Base-by-base conservation (phyloP, 2,888 invertebrate species). In the Andrena flavipes region DNA sequence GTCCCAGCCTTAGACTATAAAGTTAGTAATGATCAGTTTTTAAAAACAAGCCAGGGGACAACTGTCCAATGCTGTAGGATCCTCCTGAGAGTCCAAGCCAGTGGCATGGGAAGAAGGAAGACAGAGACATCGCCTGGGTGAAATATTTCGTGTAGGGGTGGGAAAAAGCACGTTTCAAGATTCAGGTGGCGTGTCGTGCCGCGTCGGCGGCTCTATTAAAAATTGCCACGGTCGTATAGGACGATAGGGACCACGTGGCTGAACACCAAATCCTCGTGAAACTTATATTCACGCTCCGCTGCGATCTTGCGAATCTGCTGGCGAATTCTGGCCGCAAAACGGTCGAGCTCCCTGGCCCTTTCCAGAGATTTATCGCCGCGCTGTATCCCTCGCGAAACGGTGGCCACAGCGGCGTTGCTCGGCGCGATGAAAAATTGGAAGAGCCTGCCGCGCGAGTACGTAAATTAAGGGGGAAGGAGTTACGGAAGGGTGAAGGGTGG, bases 381-480 rank as follows among this genome's bases (percentile, higher is more conserved):
- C 51, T 20, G 10, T 64, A 26, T 33, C 56, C 20, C 33, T 42
- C 42, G n/a, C 54, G 54, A 48, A 71, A 71, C 26, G 33, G 54
- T 48, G 30, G 63, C 54, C 42, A 42, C 71, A 13, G 13, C 48
- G 54, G 23, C 33, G 33, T 76, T 63, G 54, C 76, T 51, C n/a
- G n/a, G n/a, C 42, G 54, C 63, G 8, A 76, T 59, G 59, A 64
- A 76, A 72, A 71, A 65, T 64, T 59, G 73, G 49, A 72, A 56
- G 59, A 64, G 30, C 56, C 4, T 30, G 26, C 16, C 42, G 13
- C 20, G 60, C 60, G 20, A 6, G 35, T 26, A 42, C 71, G 30
- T 76, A 54, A 76, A 76, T 76, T 76, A 71, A 35, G 33, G 10
- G 6, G 6, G 26, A 3, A 20, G 10, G n/a, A 1, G n/a, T 48